A percentile compares a stretch with the other conserved stretches of the same genome.
These are phyloP conservation scores for Pseudopodoces humilis DNA, from an alignment of 2,113 vertebrate species.

Conservation along the genomic window DNA sequence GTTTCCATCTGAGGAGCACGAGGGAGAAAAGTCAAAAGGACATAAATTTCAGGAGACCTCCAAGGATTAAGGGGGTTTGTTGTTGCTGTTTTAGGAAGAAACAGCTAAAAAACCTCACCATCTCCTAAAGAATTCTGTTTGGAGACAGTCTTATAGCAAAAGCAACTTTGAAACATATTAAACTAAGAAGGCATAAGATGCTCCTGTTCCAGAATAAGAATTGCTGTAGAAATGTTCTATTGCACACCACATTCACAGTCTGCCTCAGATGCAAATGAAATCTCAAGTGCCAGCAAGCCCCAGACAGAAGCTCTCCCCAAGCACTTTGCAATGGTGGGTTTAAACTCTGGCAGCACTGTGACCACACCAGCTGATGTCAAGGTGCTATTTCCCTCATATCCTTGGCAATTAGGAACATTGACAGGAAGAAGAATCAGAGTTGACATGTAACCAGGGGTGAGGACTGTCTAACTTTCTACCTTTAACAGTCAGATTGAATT, in stretches of 20 bases:
- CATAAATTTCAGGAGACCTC: neutral
- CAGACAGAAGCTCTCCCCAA: neutral
- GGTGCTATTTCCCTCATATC: neutral
- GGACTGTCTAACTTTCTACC: neutral
- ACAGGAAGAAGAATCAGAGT: neutral
- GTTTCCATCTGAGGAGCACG: neutral
- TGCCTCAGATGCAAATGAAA: conserved; percentile 49
- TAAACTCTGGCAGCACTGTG: neutral
- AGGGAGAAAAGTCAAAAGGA: neutral
- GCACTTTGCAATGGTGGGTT: neutral
- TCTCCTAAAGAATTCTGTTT: conserved; percentile 32
- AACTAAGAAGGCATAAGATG: neutral
- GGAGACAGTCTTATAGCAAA: neutral
- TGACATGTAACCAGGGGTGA: neutral
- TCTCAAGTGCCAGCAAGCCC: conserved; percentile 8
- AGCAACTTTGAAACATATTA: conserved; percentile 28
- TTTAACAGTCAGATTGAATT: neutral
- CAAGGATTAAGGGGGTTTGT: neutral
- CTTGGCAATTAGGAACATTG: neutral
- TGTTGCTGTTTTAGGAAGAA: neutral
- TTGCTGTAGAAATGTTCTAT: neutral
- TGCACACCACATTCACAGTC: neutral
- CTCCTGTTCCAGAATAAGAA: conserved; percentile 8
- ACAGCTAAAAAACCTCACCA: rapidly evolving
- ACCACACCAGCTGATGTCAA: conserved; percentile 6